These are phyloP conservation scores for Penaeus japonicus DNA, from an alignment of 1,140 invertebrate genomes.

Conservation along the genomic window DNA sequence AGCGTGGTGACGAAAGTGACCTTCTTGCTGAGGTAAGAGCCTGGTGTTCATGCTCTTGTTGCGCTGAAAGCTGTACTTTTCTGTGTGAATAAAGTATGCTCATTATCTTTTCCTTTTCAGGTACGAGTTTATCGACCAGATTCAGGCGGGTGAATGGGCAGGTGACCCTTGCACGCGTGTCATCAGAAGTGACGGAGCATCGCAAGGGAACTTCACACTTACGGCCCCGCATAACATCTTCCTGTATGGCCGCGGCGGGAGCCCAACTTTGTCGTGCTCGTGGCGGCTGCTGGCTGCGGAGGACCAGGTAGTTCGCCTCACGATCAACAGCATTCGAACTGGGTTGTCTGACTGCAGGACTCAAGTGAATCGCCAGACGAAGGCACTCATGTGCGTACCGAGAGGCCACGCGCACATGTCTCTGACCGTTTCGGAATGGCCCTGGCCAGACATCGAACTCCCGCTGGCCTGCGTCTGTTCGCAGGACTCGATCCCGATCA, in stretches of 20 bases:
- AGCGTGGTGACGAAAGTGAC: constrained; percentile 79
- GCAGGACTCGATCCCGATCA: constrained; percentile 57
- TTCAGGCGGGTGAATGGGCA: constrained; percentile 74
- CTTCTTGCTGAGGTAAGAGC: constrained; percentile 38
- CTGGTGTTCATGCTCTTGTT: background rate
- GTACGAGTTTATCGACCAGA: constrained; percentile 86
- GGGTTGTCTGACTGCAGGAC: constrained; percentile 74
- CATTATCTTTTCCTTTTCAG: constrained; percentile 69
- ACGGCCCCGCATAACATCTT: constrained; percentile 81
- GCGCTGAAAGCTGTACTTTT: background rate
- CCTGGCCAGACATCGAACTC: constrained; percentile 56
- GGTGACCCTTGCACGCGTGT: constrained; percentile 51
- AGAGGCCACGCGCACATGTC: constrained; percentile 37
- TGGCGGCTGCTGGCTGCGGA: constrained; percentile 75
- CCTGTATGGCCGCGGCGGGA: constrained; percentile 80
- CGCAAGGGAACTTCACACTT: constrained; percentile 66
- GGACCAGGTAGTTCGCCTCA: constrained; percentile 67
- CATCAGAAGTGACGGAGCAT: constrained; percentile 52
- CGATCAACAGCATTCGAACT: constrained; percentile 76
- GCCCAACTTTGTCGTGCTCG: constrained; percentile 76
- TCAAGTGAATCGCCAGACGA: constrained; percentile 76
- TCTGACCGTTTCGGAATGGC: constrained; percentile 48
- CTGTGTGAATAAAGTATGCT: background rate
- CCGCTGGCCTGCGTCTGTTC: constrained; percentile 60
- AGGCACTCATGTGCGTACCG: constrained; percentile 66